Evolutionary conservation across 2,888 invertebrate species (phyloP).

Genomic region (Heliconius sara): DNA sequence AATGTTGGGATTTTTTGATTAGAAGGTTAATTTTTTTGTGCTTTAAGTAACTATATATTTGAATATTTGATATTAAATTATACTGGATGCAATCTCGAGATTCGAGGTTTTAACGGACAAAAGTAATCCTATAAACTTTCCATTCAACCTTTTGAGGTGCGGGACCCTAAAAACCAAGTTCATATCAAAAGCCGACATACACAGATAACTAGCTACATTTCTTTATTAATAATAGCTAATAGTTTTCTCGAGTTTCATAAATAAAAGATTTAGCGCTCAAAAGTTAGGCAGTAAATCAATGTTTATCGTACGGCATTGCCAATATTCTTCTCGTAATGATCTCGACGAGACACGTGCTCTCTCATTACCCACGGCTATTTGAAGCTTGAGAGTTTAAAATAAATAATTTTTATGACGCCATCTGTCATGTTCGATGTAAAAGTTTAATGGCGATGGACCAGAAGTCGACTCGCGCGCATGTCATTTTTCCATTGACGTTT

Average conservation of each 20-base stretch:
- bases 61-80: too few species aligned
- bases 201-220: constrained; percentile 68
- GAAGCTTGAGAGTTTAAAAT: constrained; percentile 75
- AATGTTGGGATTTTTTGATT: too few species aligned
- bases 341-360: constrained; percentile 72
- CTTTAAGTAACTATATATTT: too few species aligned
- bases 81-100: too few species aligned
- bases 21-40: too few species aligned
- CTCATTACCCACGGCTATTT: constrained; percentile 76
- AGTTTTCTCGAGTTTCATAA: constrained; percentile 81
- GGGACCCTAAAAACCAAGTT: constrained; percentile 39
- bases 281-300: constrained; percentile 80
- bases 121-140: too few species aligned
- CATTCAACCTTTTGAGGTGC: too few species aligned
- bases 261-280: constrained; percentile 81
- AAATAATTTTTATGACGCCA: constrained; percentile 80
- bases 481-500: constrained; percentile 75
- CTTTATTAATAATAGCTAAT: constrained; percentile 81
- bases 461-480: constrained; percentile 65
- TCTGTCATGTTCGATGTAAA: constrained; percentile 80
- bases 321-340: constrained; percentile 68
- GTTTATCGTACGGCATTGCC: constrained; percentile 67
- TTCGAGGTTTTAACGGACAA: too few species aligned
- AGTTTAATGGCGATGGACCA: constrained; percentile 68
- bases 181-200: constrained; percentile 46